Evolutionary conservation across 2,797 vertebrate species (phyloP).

Genomic region (Oreochromis mossambicus): DNA sequence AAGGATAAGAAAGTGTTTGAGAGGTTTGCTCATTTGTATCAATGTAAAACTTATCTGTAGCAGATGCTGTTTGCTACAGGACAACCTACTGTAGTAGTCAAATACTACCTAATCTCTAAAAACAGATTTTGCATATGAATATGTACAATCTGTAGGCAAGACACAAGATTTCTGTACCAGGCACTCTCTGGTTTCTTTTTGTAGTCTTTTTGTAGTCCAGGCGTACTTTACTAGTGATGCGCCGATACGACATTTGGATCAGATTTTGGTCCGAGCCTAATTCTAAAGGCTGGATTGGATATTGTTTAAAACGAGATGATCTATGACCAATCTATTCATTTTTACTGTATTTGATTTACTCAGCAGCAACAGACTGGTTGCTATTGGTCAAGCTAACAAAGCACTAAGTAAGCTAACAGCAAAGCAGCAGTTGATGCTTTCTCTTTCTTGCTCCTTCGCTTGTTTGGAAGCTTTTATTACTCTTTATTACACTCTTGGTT

Average conservation of each 20-base stretch:
- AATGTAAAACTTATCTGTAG: neutral
- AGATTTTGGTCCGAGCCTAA: neutral
- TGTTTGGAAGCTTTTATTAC: neutral
- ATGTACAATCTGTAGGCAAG: neutral
- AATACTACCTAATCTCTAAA: neutral
- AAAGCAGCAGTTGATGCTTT: neutral
- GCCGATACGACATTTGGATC: neutral
- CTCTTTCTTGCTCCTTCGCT: neutral
- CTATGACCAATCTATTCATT: neutral
- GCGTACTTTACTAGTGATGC: neutral
- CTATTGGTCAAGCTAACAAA: neutral
- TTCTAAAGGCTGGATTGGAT: neutral
- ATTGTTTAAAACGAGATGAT: neutral
- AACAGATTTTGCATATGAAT: neutral
- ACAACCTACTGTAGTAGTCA: neutral
- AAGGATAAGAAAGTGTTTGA: neutral
- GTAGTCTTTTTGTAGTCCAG: neutral
- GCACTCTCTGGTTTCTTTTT: neutral
- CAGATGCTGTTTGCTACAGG: neutral
- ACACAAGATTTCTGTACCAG: neutral
- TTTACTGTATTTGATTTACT: neutral
- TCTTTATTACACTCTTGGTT: neutral
- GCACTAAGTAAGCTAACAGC: neutral
- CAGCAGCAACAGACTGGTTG: neutral
- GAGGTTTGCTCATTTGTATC: neutral